Percentiles rank a stretch among this genome's conserved stretches.
Conservation (phyloP, 2,797 vertebrate species). For the Loris lydekkerianus region DNA sequence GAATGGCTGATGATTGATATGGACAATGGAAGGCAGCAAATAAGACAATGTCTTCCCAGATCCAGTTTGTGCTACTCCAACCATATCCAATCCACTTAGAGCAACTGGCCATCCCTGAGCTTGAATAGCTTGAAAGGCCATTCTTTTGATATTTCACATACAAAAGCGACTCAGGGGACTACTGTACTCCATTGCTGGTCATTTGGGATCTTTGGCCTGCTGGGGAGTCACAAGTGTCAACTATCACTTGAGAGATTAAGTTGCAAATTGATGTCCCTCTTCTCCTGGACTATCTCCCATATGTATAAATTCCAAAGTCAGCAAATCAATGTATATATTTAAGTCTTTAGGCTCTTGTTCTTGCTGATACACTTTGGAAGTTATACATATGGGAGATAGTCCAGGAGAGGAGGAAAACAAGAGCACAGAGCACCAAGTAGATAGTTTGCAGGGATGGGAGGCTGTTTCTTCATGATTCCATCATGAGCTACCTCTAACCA, state of each 20-base stretch:
- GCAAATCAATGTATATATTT: conserved; percentile 3
- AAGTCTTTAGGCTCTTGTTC: conserved; percentile 23
- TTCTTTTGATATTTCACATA: neutral
- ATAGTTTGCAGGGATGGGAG: neutral
- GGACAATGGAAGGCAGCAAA: too few species aligned
- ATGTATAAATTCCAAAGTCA: conserved; percentile 1
- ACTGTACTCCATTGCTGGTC: neutral
- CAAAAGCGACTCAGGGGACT: conserved; percentile 16
- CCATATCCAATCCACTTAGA: too few species aligned
- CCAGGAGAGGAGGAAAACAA: neutral
- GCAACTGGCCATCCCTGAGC: too few species aligned
- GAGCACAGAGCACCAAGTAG: neutral
- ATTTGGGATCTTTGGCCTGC: neutral
- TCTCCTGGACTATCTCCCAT: conserved; percentile 33
- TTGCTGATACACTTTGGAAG: too few species aligned
- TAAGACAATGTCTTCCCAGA: too few species aligned
- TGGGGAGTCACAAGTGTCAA: conserved; percentile 48
- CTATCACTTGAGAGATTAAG: conserved; percentile 26
- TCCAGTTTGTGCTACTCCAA: too few species aligned
- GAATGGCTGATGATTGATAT: too few species aligned
- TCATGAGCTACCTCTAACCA: conserved; percentile 21
- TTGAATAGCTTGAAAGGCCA: neutral
- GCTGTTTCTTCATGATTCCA: neutral
- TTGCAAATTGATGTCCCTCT: neutral
- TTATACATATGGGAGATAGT: too few species aligned